These are phyloP conservation scores for Caenorhabditis japonica DNA, from an alignment of 2,888 invertebrate genomes.

Conservation along the genomic window DNA sequence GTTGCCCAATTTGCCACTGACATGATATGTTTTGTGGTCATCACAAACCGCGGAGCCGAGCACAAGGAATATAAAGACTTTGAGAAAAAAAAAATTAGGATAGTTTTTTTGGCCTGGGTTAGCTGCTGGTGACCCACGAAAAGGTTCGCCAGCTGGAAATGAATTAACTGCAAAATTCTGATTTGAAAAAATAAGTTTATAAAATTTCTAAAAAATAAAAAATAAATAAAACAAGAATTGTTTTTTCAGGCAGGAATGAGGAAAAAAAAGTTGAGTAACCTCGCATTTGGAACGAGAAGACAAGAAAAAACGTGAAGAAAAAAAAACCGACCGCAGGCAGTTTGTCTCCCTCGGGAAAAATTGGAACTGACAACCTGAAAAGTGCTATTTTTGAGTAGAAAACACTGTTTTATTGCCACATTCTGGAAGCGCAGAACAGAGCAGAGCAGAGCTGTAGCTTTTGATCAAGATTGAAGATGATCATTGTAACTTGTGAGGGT, in stretches of 20 bases:
- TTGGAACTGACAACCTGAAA: conserved; percentile 58
- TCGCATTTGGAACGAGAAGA: too few relatives aligned
- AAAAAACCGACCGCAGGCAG: conserved; percentile 19
- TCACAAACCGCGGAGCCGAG: too few relatives aligned
- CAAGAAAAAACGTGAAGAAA: conserved; percentile 12
- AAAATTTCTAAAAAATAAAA: background rate
- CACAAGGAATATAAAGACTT: too few relatives aligned
- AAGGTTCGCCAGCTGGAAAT: too few relatives aligned
- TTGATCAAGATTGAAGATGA: conserved; percentile 45
- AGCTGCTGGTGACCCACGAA: too few relatives aligned
- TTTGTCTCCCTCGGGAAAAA: conserved; percentile 41
- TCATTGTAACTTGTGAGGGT: too few relatives aligned
- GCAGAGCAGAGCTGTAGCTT: conserved; percentile 11
- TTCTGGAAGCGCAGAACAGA: too few relatives aligned
- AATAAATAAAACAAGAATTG: background rate
- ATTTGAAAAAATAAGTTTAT: too few relatives aligned
- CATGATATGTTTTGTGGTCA: conserved; percentile 32
- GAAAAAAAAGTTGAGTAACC: background rate
- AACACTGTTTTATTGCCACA: conserved; percentile 18
- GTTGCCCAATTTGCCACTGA: conserved; percentile 40
- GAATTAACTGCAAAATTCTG: too few relatives aligned
- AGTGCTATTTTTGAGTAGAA: conserved; percentile 43
- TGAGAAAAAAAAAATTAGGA: too few relatives aligned
- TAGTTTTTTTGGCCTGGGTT: too few relatives aligned
- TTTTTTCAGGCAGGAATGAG: background rate